These are phyloP conservation scores for Gambusia affinis DNA, from an alignment of 2,113 vertebrate genomes.

Conservation along the genomic window DNA sequence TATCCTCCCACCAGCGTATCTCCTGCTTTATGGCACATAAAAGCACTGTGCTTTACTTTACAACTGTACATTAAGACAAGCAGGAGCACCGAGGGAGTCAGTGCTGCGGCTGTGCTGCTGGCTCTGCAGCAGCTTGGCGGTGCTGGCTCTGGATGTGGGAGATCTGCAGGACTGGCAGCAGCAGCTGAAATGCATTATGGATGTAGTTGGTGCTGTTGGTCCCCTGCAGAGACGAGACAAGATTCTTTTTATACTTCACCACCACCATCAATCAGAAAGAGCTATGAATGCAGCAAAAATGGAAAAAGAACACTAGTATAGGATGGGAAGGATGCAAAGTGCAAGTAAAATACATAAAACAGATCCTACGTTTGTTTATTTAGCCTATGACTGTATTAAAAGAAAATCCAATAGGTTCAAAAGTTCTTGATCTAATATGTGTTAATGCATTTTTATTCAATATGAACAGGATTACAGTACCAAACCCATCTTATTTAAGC, in stretches of 20 bases:
- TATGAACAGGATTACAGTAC: too few relatives aligned
- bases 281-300: too few relatives aligned
- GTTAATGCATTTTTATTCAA: too few relatives aligned
- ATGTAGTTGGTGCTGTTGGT: slow-evolving; percentile 91
- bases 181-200: slow-evolving; percentile 92
- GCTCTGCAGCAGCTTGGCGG: slow-evolving; percentile 59
- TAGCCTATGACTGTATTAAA: too few relatives aligned
- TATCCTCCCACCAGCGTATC: not conserved
- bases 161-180: slow-evolving; percentile 91
- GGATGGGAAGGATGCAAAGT: not conserved
- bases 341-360: too few relatives aligned
- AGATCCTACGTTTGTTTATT: too few relatives aligned
- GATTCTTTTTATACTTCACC: not conserved
- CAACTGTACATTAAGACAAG: slow-evolving; percentile 59
- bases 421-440: too few relatives aligned
- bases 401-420: too few relatives aligned
- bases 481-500: not conserved
- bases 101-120: slow-evolving; percentile 41
- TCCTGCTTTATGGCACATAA: slow-evolving; percentile 28
- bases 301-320: not conserved
- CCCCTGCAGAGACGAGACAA: slow-evolving; percentile 78
- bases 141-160: slow-evolving; percentile 86
- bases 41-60: slow-evolving; percentile 56
- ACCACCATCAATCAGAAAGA: not conserved
- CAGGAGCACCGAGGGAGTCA: slow-evolving; percentile 48